These are phyloP conservation scores for Xenopus laevis DNA, from an alignment of 2,113 vertebrate species.

Conservation along the genomic window DNA sequence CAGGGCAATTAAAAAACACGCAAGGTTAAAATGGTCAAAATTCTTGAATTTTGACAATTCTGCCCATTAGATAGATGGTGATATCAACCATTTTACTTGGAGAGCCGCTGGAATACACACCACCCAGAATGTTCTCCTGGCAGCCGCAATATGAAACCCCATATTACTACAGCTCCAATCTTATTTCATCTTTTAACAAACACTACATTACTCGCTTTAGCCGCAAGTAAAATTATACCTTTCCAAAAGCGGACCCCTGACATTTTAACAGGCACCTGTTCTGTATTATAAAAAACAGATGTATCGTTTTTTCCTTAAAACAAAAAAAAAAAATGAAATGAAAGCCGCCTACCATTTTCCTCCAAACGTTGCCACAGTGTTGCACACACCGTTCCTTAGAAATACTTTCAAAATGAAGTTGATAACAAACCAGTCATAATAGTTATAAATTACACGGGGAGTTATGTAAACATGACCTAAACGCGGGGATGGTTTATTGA, in stretches of 20 bases:
- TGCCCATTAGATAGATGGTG: too few relatives aligned
- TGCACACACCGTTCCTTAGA: constrained; percentile 10
- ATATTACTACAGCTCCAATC: too few relatives aligned
- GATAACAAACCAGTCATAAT: constrained; percentile 30
- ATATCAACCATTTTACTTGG: too few relatives aligned
- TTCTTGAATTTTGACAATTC: too few relatives aligned
- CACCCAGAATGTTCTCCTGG: too few relatives aligned
- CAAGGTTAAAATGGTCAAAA: too few relatives aligned
- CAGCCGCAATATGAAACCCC: too few relatives aligned
- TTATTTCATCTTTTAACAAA: too few relatives aligned
- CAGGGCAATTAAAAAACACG: too few relatives aligned
- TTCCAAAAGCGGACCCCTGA: constrained; percentile 12
- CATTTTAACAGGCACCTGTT: constrained; percentile 32
- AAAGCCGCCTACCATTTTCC: neutral
- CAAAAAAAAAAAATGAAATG: neutral
- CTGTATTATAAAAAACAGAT: constrained; percentile 39
- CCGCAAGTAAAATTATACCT: neutral
- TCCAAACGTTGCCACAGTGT: neutral
- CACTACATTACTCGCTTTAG: neutral
- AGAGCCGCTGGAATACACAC: too few relatives aligned
- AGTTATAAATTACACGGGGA: constrained; percentile 21
- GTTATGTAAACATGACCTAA: constrained; percentile 11
- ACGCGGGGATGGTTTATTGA: constrained; percentile 35
- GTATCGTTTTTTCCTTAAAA: neutral
- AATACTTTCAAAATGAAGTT: constrained; percentile 21